Base-by-base conservation (phyloP, 2,113 vertebrate genomes). In the Hyaena hyaena region DNA sequence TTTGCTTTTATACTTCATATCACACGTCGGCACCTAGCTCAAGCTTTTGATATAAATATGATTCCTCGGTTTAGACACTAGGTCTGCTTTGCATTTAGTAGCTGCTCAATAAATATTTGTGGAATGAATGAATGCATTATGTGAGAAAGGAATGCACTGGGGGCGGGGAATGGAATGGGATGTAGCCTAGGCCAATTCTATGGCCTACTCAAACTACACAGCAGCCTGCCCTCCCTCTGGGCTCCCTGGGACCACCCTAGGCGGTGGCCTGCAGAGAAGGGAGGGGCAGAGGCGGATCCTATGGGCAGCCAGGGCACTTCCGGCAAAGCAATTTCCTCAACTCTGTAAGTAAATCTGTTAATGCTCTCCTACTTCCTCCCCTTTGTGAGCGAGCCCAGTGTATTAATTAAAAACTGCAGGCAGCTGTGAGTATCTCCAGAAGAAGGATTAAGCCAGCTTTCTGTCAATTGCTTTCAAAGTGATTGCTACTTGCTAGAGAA, bases 371-470 rank as follows among this genome's bases (percentile, higher is more conserved):
- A 43, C 90, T 58, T 85, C 76, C 53, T 88, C 68, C 80, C 21
- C 69, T 94, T 95, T 82, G 66, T 85, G 68, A 77, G 63, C 94
- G 83, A 68, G 95, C 90, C 43, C 55, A 93, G 91, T 65, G 66
- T 96, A 97, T 97, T 97, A 97, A 98, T 98, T 98, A 98, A 97
- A 98, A 98, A 94, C 92, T 82, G 39, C n/a, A 7, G 24, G 96
- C 91, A 89, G 92, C 90, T 83, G 1, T 86, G 94, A 95, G 79
- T 45, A 45, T 96, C 95, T 12, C 0, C 81, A 97, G 96, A 95
- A 88, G 50, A 82, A 91, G 96, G 94, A 97, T 85, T 92, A 87
- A 97, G 90, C 89, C 98, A 95, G 91, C 84, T 95, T 98, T 97
- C 65, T 45, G 74, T 97, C 96, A 55, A 0, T 58, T 97, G 63